Conservation (phyloP, 1,140 invertebrate genomes). For the Heliconius nattereri region DNA sequence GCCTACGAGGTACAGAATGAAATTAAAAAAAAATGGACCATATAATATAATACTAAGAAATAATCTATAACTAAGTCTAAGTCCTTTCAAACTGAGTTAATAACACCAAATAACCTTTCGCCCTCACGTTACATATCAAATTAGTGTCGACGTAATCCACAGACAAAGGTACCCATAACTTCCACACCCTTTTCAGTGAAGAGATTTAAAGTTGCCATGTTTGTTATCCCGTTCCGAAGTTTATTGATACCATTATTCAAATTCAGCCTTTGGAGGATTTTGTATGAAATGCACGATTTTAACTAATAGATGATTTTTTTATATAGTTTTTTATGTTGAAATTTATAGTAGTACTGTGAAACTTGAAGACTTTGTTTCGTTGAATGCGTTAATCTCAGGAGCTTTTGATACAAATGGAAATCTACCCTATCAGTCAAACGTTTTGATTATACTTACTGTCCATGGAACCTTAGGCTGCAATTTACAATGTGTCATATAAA, state of each 20-base stretch:
- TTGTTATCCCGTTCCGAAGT: background rate
- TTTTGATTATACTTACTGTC: no score
- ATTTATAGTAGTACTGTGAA: background rate
- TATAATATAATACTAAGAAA: background rate
- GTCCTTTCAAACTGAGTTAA: background rate
- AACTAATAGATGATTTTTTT: background rate
- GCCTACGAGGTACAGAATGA: background rate
- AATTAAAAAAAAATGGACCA: background rate
- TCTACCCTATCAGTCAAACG: no score
- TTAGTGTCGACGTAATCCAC: conserved; percentile 22
- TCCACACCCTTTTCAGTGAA: conserved; percentile 13
- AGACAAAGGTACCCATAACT: conserved; percentile 11
- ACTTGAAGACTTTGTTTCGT: background rate
- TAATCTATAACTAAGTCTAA: background rate
- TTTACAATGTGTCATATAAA: no score
- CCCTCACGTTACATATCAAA: conserved; percentile 7
- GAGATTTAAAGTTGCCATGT: conserved; percentile 12
- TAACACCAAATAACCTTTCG: conserved; percentile 4
- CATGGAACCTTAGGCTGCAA: no score
- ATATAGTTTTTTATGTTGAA: background rate
- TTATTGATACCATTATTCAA: conserved; percentile 9
- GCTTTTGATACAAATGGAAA: no score
- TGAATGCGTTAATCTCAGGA: no score
- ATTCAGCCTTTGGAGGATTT: background rate
- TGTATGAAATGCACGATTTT: background rate